phyloP scores from a whole-genome alignment of 1,140 invertebrate genomes.

The Leptoteleia sp. region DNA sequence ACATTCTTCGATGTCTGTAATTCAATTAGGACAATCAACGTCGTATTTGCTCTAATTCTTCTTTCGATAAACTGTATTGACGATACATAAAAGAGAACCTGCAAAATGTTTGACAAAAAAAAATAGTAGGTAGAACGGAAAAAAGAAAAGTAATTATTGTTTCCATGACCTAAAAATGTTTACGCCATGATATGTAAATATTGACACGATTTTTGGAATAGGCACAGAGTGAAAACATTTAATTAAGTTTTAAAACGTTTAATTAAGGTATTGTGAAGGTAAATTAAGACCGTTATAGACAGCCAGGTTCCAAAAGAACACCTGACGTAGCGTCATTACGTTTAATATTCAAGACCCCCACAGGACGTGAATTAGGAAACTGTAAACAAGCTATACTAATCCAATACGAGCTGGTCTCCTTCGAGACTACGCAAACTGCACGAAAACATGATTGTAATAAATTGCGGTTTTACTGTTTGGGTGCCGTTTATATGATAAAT shows the following conservation, averaged over 20 bases:
- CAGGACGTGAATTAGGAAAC: conserved; percentile 37
- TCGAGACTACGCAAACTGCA: conserved; percentile 17
- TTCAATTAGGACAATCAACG: no score
- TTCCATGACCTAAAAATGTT: no score
- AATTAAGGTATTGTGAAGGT: conserved; percentile 8
- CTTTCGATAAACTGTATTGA: no score
- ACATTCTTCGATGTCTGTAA: no score
- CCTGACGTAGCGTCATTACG: conserved; percentile 6
- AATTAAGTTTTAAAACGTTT: conserved; percentile 9
- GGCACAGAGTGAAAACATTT: background rate
- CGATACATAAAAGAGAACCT: no score
- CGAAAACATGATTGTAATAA: conserved; percentile 38
- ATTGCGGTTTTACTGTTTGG: conserved; percentile 24
- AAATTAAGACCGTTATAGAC: background rate
- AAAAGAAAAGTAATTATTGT: no score
- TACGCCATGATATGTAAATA: no score
- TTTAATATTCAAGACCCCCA: conserved; percentile 44
- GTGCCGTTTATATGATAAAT: conserved; percentile 2
- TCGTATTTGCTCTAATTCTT: no score
- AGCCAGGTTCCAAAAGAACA: conserved; percentile 4
- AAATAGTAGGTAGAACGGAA: no score
- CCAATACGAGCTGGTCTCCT: conserved; percentile 21
- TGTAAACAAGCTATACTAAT: conserved; percentile 36
- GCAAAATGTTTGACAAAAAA: no score
- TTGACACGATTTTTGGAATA: conserved; percentile 1